These are phyloP conservation scores for Haliclona indistincta DNA, from an alignment of 37 sponge, comb jelly and placozoan species.

Conservation along the genomic window DNA sequence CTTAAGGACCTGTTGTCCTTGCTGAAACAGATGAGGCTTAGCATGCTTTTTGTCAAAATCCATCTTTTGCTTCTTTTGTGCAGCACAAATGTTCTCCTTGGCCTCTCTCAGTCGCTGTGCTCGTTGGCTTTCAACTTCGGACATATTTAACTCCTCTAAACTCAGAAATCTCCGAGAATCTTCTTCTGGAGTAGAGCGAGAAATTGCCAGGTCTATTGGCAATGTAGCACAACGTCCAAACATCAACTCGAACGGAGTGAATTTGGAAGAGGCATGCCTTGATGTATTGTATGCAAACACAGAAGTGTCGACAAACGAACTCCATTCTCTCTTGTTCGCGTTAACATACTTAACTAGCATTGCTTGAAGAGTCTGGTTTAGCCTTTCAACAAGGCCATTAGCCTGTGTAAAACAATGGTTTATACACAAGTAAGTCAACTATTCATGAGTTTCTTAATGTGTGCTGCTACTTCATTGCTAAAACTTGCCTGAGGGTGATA, in stretches of 20 bases:
- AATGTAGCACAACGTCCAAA: constrained; percentile 52
- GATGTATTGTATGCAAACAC: constrained; percentile 46
- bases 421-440: too few relatives aligned
- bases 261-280: constrained; percentile 20
- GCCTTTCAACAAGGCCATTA: constrained; percentile 45
- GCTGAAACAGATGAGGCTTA: constrained; percentile 30
- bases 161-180: neutral
- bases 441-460: too few relatives aligned
- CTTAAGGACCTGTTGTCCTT: constrained; percentile 50
- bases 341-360: constrained; percentile 27
- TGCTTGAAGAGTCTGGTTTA: constrained; percentile 29
- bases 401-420: too few relatives aligned
- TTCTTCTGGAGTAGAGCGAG: constrained; percentile 26
- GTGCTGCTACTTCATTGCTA: too few relatives aligned
- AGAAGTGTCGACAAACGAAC: constrained; percentile 19
- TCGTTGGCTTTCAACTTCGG: neutral
- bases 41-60: constrained; percentile 66
- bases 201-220: constrained; percentile 56
- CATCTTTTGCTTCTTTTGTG: constrained; percentile 71
- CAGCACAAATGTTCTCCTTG: constrained; percentile 64
- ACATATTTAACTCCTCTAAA: constrained; percentile 1
- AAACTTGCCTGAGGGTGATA: constrained; percentile 62
- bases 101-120: constrained; percentile 33
- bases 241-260: constrained; percentile 63
- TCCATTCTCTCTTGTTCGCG: constrained; percentile 24